A percentile compares a stretch with the other conserved stretches of the same genome.
Evolutionary conservation across 2,113 vertebrate genomes (phyloP).

Genomic region (Calidris pugnax): DNA sequence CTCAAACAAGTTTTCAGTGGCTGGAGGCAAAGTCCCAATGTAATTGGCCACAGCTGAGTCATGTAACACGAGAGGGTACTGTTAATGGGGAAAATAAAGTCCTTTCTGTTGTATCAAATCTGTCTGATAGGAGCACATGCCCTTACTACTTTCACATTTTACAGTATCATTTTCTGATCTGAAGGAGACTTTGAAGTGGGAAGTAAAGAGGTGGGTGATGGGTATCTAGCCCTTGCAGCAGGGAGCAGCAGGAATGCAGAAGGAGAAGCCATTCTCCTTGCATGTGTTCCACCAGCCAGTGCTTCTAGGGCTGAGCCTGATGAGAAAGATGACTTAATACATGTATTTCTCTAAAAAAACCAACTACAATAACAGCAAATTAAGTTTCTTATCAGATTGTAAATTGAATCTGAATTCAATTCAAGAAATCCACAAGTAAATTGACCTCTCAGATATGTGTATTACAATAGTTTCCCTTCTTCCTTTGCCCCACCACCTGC

Average conservation of each 20-base stretch:
- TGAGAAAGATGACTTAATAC: neutral
- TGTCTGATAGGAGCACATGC: neutral
- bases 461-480: neutral
- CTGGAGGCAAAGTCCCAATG: neutral
- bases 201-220: neutral
- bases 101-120: neutral
- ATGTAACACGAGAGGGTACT: neutral
- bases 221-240: neutral
- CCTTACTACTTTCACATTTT: neutral
- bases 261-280: neutral
- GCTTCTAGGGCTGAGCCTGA: neutral
- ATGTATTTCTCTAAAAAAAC: fast-evolving
- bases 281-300: neutral
- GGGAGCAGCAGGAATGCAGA: neutral
- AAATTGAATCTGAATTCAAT: neutral
- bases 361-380: neutral
- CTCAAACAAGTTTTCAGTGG: neutral
- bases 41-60: neutral
- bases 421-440: neutral
- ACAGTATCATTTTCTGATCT: neutral
- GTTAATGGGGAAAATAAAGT: neutral
- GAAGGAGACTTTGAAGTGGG: neutral
- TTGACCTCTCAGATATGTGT: neutral
- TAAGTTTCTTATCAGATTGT: neutral
- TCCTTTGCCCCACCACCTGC: fast-evolving